A percentile compares a stretch with the other conserved stretches of the same genome.
Conservation (phyloP, 2,888 invertebrate species). For the Acanthacorydalis orientalis region DNA sequence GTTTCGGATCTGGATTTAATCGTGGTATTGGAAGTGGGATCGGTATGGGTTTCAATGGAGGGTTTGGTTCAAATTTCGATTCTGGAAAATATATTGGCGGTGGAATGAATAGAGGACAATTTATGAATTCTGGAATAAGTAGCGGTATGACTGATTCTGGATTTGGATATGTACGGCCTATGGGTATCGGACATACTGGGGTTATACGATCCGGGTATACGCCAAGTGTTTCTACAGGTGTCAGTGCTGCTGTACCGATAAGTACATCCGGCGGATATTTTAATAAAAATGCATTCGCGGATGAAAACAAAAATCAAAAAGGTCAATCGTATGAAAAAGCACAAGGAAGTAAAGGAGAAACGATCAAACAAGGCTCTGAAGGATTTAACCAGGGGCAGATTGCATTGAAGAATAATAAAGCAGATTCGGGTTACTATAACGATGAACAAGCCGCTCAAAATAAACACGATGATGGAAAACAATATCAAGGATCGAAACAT, state of each 20-base stretch:
- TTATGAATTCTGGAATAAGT: conserved; percentile 9
- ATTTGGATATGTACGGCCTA: too few species aligned
- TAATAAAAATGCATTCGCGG: conserved; percentile 37
- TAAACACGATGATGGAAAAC: conserved; percentile 19
- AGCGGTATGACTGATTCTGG: conserved; percentile 1
- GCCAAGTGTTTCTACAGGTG: not conserved
- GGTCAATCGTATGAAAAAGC: conserved; percentile 36
- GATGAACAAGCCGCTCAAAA: conserved; percentile 39
- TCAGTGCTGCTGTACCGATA: conserved; percentile 6
- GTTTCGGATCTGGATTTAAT: conserved; percentile 10
- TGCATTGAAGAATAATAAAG: conserved; percentile 23
- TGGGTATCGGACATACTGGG: not conserved
- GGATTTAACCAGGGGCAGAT: conserved; percentile 36
- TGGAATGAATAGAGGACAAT: not conserved
- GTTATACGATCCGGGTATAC: not conserved
- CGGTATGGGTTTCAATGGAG: conserved; percentile 5
- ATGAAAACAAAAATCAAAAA: conserved; percentile 37
- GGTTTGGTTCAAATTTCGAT: not conserved
- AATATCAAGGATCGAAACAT: conserved; percentile 38
- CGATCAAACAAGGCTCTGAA: conserved; percentile 36
- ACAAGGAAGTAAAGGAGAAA: conserved; percentile 35
- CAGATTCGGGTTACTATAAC: conserved; percentile 35
- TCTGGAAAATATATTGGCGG: conserved; percentile 7
- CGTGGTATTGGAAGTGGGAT: conserved; percentile 8
- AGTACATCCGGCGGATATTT: conserved; percentile 30